Base-by-base conservation (phyloP, 1,140 invertebrate genomes). In the Rhagoletis zephyria region DNA sequence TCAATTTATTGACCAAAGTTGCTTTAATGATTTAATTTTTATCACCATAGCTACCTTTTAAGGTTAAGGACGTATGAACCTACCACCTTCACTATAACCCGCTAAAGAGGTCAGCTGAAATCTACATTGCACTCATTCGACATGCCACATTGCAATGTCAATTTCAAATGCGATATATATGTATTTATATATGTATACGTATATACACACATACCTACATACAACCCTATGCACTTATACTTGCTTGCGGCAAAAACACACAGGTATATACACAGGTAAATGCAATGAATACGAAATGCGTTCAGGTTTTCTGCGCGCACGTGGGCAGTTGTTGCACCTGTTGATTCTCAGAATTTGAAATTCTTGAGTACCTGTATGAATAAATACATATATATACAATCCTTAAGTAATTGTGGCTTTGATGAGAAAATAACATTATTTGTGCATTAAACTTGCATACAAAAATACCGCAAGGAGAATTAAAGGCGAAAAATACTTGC, bases 81-180 rank as follows among this genome's bases (percentile, higher is more conserved):
- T n/a, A 9, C 65, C 12, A 30, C 9, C 65, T 70, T 63, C 40
- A 4, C 40, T 74, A 12, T n/a, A 40, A 74, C 14, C 4, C 16
- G 40, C 14, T 42, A 2, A 12, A 48, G 1, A 74, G 40, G 67
- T 48, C 67, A 74, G 45, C 67, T 74, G 14, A 48, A 74, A 4
- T 48, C 67, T 42, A 45, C 40, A 40, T 0, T 42, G 64, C 6
- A 1, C 64, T 42, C 30, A 40, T 67, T 30, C 30, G 64, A 67
- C 64, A 42, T 30, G 64, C 64, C 64, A 67, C 30, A 9, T 67
- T 67, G 64, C 64, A 67, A 42, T 30, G 64, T 10, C 64, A 67
- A 40, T 67, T 74, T 74, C 67, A 48, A 74, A 45, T 74, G 40
- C 42, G 67, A 74, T 42, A 74, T 63, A 14, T 74, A 74, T 74